phyloP scores from a whole-genome alignment of 53 echinoderm and acorn worm species.

The Temnopleurus reevesii region DNA sequence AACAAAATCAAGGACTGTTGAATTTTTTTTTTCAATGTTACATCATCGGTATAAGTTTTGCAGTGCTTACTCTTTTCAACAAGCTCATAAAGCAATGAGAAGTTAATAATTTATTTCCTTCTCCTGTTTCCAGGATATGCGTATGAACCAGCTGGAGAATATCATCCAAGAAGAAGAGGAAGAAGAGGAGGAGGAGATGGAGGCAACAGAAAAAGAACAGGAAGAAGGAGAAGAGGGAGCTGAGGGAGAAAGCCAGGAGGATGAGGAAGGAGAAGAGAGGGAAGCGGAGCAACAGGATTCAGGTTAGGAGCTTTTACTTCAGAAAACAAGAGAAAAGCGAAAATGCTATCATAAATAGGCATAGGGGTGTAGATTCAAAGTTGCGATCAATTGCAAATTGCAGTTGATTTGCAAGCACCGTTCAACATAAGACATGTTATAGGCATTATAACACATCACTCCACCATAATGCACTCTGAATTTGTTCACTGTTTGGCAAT shows the following conservation, averaged over 20 bases:
- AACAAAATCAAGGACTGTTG: too few species aligned
- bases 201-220: conserved; percentile 11
- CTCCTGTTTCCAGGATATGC: conserved; percentile 67
- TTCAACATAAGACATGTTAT: too few species aligned
- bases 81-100: too few species aligned
- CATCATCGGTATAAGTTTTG: too few species aligned
- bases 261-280: conserved; percentile 66
- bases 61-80: too few species aligned
- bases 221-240: conserved; percentile 66
- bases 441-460: background rate
- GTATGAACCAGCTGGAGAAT: conserved; percentile 92
- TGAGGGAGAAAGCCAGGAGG: conserved; percentile 52
- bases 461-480: background rate
- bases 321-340: too few species aligned
- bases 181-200: conserved; percentile 70
- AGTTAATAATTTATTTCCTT: background rate
- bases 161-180: conserved; percentile 89
- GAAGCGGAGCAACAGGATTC: conserved; percentile 62
- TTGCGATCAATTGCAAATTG: too few species aligned
- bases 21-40: too few species aligned
- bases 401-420: too few species aligned
- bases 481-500: background rate
- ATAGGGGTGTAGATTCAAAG: too few species aligned
- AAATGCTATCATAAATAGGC: too few species aligned
- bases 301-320: conserved; percentile 16